These are phyloP conservation scores for Tapirus terrestris DNA, from an alignment of 2,113 vertebrate species.

Conservation along the genomic window DNA sequence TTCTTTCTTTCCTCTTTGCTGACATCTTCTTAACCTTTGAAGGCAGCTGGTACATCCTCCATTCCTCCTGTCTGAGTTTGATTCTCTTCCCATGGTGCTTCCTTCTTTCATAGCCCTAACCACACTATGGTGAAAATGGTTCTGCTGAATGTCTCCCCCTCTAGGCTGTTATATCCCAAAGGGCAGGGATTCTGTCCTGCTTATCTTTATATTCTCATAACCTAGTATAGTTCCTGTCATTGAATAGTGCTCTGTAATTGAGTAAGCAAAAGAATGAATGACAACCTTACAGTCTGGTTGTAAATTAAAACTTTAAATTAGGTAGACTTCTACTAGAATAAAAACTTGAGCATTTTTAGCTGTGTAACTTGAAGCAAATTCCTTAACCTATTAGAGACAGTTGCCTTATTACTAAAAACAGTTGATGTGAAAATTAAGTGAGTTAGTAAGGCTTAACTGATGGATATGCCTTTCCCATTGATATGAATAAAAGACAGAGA, in stretches of 20 bases:
- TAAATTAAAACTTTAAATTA: slow-evolving; percentile 42
- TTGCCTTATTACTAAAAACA: slow-evolving; percentile 25
- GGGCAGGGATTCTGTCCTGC: neutral
- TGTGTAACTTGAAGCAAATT: slow-evolving; percentile 37
- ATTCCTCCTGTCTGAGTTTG: neutral
- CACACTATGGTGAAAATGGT: neutral
- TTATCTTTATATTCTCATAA: neutral
- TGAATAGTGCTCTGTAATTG: neutral
- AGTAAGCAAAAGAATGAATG: slow-evolving; percentile 41
- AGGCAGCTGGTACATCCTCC: neutral
- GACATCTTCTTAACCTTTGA: neutral
- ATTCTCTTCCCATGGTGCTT: neutral
- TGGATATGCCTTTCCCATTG: neutral
- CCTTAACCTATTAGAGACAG: neutral
- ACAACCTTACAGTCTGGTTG: neutral
- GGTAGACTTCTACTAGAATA: neutral
- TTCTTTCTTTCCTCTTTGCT: neutral
- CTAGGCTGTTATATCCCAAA: neutral
- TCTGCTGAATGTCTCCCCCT: neutral
- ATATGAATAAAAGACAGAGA: slow-evolving; percentile 31
- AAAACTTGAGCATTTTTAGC: neutral
- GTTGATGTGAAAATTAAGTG: neutral
- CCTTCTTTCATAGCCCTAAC: neutral
- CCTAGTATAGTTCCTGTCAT: neutral
- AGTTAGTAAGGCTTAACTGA: slow-evolving; percentile 29